Base-by-base conservation (phyloP, 2,888 invertebrate genomes). In the Papilio elwesi region DNA sequence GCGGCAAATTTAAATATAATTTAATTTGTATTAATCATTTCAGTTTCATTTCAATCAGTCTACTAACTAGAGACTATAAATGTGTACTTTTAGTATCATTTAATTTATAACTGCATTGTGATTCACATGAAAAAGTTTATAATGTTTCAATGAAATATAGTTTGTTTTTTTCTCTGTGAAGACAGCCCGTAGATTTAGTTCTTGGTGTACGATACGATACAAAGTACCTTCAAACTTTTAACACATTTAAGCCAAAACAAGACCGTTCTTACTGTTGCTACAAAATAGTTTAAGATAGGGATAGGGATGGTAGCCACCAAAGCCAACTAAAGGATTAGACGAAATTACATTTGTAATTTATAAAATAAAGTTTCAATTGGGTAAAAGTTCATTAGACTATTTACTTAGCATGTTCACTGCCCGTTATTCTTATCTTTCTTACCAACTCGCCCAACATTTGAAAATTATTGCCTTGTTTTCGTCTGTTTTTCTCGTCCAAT, bases 391-490 rank as follows among this genome's bases (percentile, higher is more conserved):
- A 15, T 51, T 65, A n/a, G 13, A 51, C n/a, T 43, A 38, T 55
- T 55, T 55, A 55, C 16, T 55, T 38, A 43, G 38, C 43, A 53
- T 55, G 68, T 57, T 55, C 16, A 13, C 7, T 53, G 48, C 26
- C 9, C 7, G 53, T 62, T 67, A 65, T 36, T 43, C 47, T 55
- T 53, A 66, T 62, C 76, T 78, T 78, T 73, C 77, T 68, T 78
- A 76, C 77, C 73, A 80, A 83, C 84, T 81, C 81, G 79, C 79
- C 78, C 74, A 77, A 78, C 73, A 76, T 82, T 80, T 77, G 75
- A 84, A 80, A 87, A 83, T 87, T 87, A 89, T 88, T 77, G 81
- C 82, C 82, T 86, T 90, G 88, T 90, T 90, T 89, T 87, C 80
- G 82, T 82, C 79, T 81, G 69, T 72, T 74, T 75, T 74, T 70